These are phyloP conservation scores for Cantharis lateralis DNA, from an alignment of 2,888 invertebrate species.

Conservation along the genomic window DNA sequence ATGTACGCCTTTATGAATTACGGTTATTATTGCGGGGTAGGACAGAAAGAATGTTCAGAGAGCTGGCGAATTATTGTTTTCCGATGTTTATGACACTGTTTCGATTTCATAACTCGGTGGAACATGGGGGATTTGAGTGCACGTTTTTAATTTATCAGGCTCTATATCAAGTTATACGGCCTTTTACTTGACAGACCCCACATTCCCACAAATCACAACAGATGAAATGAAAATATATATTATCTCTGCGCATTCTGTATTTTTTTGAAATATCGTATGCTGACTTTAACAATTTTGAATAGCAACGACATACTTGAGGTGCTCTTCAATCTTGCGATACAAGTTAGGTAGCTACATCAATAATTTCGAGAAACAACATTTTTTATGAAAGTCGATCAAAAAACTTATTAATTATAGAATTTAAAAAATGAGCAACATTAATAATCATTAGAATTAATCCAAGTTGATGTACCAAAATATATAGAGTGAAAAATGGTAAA, in stretches of 20 bases:
- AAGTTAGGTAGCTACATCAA: not conserved
- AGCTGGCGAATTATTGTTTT: constrained; percentile 57
- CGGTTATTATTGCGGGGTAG: constrained; percentile 47
- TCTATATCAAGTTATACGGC: constrained; percentile 54
- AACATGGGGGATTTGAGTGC: constrained; percentile 50
- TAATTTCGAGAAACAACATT: not conserved
- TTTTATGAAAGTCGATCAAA: not conserved
- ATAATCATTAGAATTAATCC: not conserved
- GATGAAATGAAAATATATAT: constrained; percentile 52
- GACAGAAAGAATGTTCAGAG: constrained; percentile 46
- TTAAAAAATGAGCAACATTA: not conserved
- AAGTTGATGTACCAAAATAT: not conserved
- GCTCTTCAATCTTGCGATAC: not conserved
- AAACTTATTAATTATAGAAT: not conserved
- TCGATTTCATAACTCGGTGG: constrained; percentile 58
- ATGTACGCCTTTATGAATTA: constrained; percentile 47
- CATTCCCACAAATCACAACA: constrained; percentile 53
- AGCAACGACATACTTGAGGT: constrained; percentile 1
- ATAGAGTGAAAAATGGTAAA: not conserved
- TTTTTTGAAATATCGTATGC: constrained; percentile 27
- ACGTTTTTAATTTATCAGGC: constrained; percentile 60
- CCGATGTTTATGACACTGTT: constrained; percentile 59
- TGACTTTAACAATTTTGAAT: constrained; percentile 20
- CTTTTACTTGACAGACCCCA: constrained; percentile 51
- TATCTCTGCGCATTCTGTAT: constrained; percentile 27